A percentile compares a stretch with the other conserved stretches of the same genome.
These are phyloP conservation scores for Spodoptera frugiperda DNA, from an alignment of 1,140 invertebrate genomes.

Conservation along the genomic window DNA sequence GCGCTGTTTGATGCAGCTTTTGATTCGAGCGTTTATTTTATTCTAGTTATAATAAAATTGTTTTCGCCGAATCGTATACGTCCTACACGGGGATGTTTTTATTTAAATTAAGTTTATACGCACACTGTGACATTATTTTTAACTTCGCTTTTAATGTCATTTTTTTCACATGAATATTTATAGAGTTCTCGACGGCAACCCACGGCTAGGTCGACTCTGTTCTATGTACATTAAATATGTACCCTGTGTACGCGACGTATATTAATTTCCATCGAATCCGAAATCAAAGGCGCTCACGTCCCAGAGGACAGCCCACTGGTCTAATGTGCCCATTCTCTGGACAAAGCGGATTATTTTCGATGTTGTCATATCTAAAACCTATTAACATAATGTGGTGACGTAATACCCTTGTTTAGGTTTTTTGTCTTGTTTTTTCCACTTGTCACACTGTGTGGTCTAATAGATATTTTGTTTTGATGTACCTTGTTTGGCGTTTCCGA, in stretches of 20 bases:
- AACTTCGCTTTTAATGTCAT: slow-evolving; percentile 13
- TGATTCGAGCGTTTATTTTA: slow-evolving; percentile 43
- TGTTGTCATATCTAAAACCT: slow-evolving; percentile 76
- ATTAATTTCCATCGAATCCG: slow-evolving; percentile 81
- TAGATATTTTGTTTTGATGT: slow-evolving; percentile 53
- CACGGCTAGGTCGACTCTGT: slow-evolving; percentile 35
- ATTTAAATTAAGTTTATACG: slow-evolving; percentile 28
- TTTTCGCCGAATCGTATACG: slow-evolving; percentile 21
- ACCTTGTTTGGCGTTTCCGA: slow-evolving; percentile 51
- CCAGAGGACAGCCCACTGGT: slow-evolving; percentile 65
- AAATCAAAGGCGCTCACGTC: slow-evolving; percentile 77
- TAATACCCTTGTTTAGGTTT: slow-evolving; percentile 68
- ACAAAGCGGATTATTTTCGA: slow-evolving; percentile 81
- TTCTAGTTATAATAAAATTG: slow-evolving; percentile 43
- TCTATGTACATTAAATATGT: slow-evolving; percentile 58
- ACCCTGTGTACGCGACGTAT: slow-evolving; percentile 59
- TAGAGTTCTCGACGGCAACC: slow-evolving; percentile 8
- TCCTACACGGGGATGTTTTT: slow-evolving; percentile 17
- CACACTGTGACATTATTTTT: slow-evolving; percentile 38
- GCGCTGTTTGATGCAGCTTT: slow-evolving; percentile 48
- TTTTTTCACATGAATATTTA: slow-evolving; percentile 60
- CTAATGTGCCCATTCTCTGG: slow-evolving; percentile 74
- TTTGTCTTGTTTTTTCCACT: slow-evolving; percentile 65
- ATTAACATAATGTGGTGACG: slow-evolving; percentile 80
- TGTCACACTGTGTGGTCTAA: slow-evolving; percentile 70